Percentiles rank a stretch among this genome's conserved stretches.
Evolutionary conservation across 2,888 invertebrate genomes (phyloP).

Genomic region (Siphlonurus alternatus): DNA sequence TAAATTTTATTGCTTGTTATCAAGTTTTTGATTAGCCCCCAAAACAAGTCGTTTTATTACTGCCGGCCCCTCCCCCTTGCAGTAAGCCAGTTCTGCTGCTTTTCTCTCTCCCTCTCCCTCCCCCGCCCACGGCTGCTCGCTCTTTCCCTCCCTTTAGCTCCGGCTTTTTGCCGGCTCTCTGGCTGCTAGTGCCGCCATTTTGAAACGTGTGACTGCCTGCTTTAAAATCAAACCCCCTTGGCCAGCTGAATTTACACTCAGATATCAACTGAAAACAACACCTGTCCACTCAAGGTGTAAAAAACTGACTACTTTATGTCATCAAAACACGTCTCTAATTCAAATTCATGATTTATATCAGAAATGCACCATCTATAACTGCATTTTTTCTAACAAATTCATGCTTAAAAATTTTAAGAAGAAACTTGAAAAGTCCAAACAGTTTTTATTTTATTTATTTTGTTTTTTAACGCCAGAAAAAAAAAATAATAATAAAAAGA

Average conservation of each 20-base stretch:
- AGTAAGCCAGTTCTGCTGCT: not conserved
- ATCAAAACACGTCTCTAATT: not conserved
- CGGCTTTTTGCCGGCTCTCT: not conserved
- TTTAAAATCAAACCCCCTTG: not conserved
- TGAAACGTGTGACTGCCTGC: not conserved
- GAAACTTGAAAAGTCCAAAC: no score
- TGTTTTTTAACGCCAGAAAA: no score
- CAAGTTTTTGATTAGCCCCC: not conserved
- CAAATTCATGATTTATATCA: not conserved
- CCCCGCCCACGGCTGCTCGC: not conserved
- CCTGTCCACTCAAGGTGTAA: not conserved
- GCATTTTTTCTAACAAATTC: no score
- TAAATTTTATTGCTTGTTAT: not conserved
- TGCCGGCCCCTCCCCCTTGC: not conserved
- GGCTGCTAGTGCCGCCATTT: not conserved
- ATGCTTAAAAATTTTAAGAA: no score
- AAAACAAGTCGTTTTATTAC: not conserved
- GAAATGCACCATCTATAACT: no score
- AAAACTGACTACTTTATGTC: not conserved
- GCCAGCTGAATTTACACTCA: not conserved
- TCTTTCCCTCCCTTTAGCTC: not conserved
- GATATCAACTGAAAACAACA: not conserved
- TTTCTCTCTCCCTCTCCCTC: not conserved
- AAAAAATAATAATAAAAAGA: no score
- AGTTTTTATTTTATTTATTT: no score